Conservation (phyloP, 2,797 vertebrate species). For the Scleropages formosus region DNA sequence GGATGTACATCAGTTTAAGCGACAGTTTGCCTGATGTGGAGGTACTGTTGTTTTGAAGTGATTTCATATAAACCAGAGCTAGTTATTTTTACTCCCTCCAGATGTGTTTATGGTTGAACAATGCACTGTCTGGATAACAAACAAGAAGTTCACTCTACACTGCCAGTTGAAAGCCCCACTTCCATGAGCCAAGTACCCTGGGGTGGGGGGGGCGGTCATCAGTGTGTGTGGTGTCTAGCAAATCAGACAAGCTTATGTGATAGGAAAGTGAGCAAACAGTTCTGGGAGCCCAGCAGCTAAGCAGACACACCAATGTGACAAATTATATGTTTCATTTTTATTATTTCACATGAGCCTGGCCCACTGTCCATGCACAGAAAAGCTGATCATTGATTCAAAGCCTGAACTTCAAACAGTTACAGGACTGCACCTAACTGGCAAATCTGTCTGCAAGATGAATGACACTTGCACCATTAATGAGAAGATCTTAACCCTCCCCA, state of each 20-base stretch:
- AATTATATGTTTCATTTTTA: neutral
- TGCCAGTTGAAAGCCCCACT: slow-evolving; percentile 1
- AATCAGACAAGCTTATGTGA: neutral
- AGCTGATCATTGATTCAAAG: neutral
- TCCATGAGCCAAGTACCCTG: slow-evolving; percentile 26
- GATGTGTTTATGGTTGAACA: slow-evolving; percentile 1
- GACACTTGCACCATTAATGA: no score
- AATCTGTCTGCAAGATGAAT: no score
- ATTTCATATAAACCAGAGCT: slow-evolving; percentile 2
- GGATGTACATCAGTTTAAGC: no score
- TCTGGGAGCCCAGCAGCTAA: neutral
- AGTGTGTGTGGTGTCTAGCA: slow-evolving; percentile 32
- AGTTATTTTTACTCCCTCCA: neutral
- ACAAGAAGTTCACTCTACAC: neutral
- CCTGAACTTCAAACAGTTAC: neutral
- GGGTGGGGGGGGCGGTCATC: slow-evolving; percentile 25
- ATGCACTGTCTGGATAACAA: slow-evolving; percentile 9
- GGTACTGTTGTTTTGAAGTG: neutral
- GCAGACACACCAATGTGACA: neutral
- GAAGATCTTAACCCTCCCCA: neutral
- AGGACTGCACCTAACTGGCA: no score
- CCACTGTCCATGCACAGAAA: neutral
- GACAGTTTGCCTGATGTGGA: no score
- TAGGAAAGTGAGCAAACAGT: neutral
- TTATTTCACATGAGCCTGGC: neutral